Evolutionary conservation across 2,797 vertebrate species (phyloP), one percentile per base, ranked within the genome.

Genomic region (Luscinia luscinia): DNA sequence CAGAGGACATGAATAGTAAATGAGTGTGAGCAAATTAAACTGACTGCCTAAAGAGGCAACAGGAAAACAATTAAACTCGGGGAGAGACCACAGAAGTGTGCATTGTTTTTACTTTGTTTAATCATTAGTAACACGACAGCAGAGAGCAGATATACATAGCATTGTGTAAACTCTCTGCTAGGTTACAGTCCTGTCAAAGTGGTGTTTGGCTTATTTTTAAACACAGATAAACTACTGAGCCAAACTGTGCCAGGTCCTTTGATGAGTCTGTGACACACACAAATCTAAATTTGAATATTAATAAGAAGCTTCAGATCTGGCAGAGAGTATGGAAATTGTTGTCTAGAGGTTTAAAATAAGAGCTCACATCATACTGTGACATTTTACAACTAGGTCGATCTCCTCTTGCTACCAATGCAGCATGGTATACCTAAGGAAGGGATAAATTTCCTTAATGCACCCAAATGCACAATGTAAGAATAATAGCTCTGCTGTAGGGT

Each of bases 341-440:
- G 41, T 58, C 77, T 61, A 70, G 83, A 51, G 74, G 40, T 41
- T 70, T 76, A 89, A 54, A 24, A 0, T 36, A 74, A 89, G 34
- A 89, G 74, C 55, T 93, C 38, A 49, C 34, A 59, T 77, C 55
- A 66, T 30, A 55, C 48, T 46, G 63, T 62, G 79, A 40, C 30
- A 52, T 87, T 84, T 94, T 80, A 93, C 82, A 91, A 55, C 9
- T 86, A 79, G 83, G 79, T 89, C 59, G 76, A 54, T 67, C 87
- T 90, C 79, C 69, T 76, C n/a, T 69, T 55, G 58, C 43, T 92
- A 70, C 58, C 73, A 62, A 5, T n/a, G 34, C 73, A 59, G 54
- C 32, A 22, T 3, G 15, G 80, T 69, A 76, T 69, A 92, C 30
- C 64, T 61, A 52, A 43, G 43, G 36, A 91, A 87, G 36, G 23